Base-by-base conservation (phyloP, 2,888 invertebrate species). In the Mesorhabditis sp. region DNA sequence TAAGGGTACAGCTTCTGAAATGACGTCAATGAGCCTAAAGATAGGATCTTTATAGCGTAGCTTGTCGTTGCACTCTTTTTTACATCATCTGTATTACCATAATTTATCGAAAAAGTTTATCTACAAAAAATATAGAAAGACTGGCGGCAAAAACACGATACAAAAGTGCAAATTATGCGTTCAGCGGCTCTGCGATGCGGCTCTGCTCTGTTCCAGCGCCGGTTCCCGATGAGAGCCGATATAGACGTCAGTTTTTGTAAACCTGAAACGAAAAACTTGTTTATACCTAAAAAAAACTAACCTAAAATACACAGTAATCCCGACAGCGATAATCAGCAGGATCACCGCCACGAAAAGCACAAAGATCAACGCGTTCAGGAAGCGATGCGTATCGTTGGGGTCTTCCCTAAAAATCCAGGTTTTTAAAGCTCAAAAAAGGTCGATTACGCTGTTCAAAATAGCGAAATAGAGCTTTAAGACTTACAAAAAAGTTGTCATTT, bases 291-390 rank as follows among this genome's bases (percentile, higher is more conserved):
- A 50, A 50, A 50, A 10, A 62, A 67, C 62, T 10, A 10, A 74
- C 76, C 74, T 72, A 61, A 73, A 70, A 62, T 76, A 77, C 7
- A 77, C 70, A 4, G 74, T 77, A 65, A 75, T 71, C 50, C 73
- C 77, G 15, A 77, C 74, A 3, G 77, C 72, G 10, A 75, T 71
- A 6, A 75, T 72, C 10, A 77, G 70, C 41, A 74, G 68, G 58
- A 77, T 72, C 4, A 77, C 73, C 43, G 74, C 74, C 6, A 75
- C 45, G 65, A 77, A 75, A 10, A 77, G 70, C 13, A 75, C 67
- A 70, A 77, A 75, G 6, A 77, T 74, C 67, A 77, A 72, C 13
- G 73, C 73, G 45, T 75, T 77, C 45, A 77, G 72, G 41, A 77
- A 72, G 62, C 66, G 67, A 13, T 65, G 43, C 42, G 43, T 13